Conservation (phyloP, 2,113 vertebrate genomes). For the Puffinus mauretanicus region DNA sequence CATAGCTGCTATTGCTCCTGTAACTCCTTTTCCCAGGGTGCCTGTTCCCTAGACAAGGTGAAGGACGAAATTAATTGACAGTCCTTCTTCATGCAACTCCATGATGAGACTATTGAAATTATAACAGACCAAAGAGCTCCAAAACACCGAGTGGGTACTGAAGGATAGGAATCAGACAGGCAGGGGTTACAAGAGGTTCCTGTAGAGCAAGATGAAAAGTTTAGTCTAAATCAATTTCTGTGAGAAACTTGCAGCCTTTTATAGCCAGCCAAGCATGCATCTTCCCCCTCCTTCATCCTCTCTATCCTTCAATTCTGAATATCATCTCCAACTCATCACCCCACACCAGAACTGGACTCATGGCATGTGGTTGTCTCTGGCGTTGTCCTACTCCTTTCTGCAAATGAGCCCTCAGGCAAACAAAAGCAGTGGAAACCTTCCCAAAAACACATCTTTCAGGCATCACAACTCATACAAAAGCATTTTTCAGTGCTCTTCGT, state of each 20-base stretch:
- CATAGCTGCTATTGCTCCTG: background rate
- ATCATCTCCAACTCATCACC: background rate
- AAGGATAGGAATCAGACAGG: background rate
- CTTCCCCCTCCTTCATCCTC: background rate
- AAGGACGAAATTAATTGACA: background rate
- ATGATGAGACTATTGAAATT: background rate
- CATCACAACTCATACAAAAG: background rate
- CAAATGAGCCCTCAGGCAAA: background rate
- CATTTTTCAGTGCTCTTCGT: background rate
- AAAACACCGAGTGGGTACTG: background rate
- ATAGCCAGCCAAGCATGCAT: background rate
- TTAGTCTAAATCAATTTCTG: background rate
- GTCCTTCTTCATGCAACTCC: background rate
- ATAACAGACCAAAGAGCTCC: background rate
- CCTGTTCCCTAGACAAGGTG: background rate
- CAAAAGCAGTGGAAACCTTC: background rate
- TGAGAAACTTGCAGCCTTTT: background rate
- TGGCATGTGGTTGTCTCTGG: background rate
- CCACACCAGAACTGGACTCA: background rate
- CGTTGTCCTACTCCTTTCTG: background rate
- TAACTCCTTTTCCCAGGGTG: background rate
- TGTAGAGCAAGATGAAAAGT: background rate
- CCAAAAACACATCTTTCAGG: background rate
- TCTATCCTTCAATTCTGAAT: background rate
- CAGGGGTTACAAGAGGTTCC: background rate